Percentiles rank a stretch among this genome's conserved stretches.
phyloP scores from a whole-genome alignment of 2,888 invertebrate species.

The Pyralis farinalis region DNA sequence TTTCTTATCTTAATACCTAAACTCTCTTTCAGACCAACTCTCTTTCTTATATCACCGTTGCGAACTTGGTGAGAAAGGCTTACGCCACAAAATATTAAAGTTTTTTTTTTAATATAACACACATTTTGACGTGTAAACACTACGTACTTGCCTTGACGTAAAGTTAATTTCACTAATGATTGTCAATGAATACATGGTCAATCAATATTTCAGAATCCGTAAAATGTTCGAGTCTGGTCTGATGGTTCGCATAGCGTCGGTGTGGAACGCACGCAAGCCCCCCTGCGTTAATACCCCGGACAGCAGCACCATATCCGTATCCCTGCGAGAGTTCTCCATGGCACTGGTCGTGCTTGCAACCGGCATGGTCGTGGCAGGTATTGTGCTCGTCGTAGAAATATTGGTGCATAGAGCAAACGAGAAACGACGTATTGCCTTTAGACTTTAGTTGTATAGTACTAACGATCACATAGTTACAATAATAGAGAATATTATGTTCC shows the following conservation, averaged over 20 bases:
- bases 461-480: too few relatives aligned
- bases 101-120: too few relatives aligned
- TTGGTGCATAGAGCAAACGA: conserved; percentile 15
- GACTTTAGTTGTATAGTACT: neutral
- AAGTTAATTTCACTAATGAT: too few relatives aligned
- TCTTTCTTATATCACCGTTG: too few relatives aligned
- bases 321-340: conserved; percentile 80
- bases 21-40: too few relatives aligned
- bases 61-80: too few relatives aligned
- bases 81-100: too few relatives aligned
- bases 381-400: conserved; percentile 55
- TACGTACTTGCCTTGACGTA: too few relatives aligned
- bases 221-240: conserved; percentile 81
- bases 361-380: conserved; percentile 62
- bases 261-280: conserved; percentile 82
- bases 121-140: too few relatives aligned
- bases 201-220: conserved; percentile 80
- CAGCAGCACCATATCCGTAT: conserved; percentile 70
- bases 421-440: neutral
- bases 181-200: too few relatives aligned
- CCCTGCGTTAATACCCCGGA: conserved; percentile 75
- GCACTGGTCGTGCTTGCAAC: conserved; percentile 73
- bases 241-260: conserved; percentile 75
- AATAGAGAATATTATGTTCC: too few relatives aligned
- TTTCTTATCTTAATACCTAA: too few relatives aligned